These are phyloP conservation scores for Colistium nudipinnis DNA, from an alignment of 2,113 vertebrate species.

Conservation along the genomic window DNA sequence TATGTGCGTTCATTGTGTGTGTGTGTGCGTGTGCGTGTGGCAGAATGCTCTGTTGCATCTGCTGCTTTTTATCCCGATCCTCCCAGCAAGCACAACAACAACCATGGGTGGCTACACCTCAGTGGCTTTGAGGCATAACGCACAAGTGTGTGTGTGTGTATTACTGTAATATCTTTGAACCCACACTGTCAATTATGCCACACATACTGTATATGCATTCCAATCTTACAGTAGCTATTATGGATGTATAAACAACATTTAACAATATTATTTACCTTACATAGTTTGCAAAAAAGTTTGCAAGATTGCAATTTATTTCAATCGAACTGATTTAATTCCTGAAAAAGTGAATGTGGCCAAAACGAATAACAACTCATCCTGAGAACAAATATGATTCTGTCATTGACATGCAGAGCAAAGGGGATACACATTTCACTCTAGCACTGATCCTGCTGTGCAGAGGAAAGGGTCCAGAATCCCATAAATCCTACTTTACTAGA, in stretches of 20 bases:
- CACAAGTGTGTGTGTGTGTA: not conserved
- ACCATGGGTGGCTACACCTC: constrained; percentile 30
- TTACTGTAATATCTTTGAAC: constrained; percentile 16
- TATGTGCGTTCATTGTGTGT: constrained; percentile 23
- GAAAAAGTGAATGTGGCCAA: too few species aligned
- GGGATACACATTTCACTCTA: not conserved
- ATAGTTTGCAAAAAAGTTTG: too few species aligned
- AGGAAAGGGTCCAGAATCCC: constrained; percentile 34
- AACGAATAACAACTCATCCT: too few species aligned
- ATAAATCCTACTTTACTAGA: constrained; percentile 76
- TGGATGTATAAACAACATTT: too few species aligned
- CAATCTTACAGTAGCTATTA: not conserved
- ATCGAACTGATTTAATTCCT: too few species aligned
- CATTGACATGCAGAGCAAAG: not conserved
- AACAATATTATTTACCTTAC: too few species aligned
- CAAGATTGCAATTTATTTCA: too few species aligned
- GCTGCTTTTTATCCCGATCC: constrained; percentile 35
- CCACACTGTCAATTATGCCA: not conserved
- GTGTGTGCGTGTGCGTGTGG: constrained; percentile 25
- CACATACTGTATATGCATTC: not conserved
- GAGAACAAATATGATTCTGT: not conserved
- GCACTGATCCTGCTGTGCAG: constrained; percentile 1
- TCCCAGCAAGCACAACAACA: constrained; percentile 35
- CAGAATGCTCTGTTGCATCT: constrained; percentile 39
- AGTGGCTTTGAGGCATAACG: constrained; percentile 20